A percentile compares a stretch with the other conserved stretches of the same genome.
Evolutionary conservation across 1,140 invertebrate species (phyloP).

Genomic region (Muscidifurax raptorellus): DNA sequence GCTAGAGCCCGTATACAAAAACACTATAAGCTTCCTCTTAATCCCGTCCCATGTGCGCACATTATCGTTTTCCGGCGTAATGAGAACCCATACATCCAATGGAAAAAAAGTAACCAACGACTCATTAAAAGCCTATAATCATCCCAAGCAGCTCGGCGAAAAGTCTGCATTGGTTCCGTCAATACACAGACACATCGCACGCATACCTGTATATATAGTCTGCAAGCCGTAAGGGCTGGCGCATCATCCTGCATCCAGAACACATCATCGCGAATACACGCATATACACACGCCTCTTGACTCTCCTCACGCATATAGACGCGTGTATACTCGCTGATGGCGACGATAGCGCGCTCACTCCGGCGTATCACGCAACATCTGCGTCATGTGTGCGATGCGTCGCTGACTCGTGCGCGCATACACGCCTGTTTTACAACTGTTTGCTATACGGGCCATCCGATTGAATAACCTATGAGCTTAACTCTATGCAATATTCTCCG

Average conservation of each 20-base stretch:
- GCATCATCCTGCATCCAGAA: not conserved
- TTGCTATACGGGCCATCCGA: slow-evolving; percentile 37
- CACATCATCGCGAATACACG: not conserved
- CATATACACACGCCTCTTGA: not conserved
- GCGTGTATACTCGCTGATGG: slow-evolving; percentile 20
- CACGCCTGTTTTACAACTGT: slow-evolving; percentile 41
- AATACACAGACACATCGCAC: not conserved
- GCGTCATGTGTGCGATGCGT: slow-evolving; percentile 8
- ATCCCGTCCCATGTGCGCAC: not conserved
- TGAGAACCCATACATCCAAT: not conserved
- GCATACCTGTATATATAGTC: not conserved
- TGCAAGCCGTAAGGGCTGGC: not conserved
- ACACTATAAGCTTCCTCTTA: slow-evolving; percentile 4
- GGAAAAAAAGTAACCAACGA: slow-evolving; percentile 3
- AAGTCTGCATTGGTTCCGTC: not conserved
- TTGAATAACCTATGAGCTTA: slow-evolving; percentile 43
- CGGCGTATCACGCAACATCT: slow-evolving; percentile 35
- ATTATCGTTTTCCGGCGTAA: not conserved
- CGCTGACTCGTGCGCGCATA: not conserved
- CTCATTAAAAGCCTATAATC: slow-evolving; percentile 43
- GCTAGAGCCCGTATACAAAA: not conserved
- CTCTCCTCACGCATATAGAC: not conserved
- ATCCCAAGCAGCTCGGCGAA: slow-evolving; percentile 6
- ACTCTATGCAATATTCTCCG: not conserved
- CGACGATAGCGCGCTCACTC: slow-evolving; percentile 22